Evolutionary conservation across 2,888 invertebrate genomes (phyloP).

Genomic region (Pheosia gnoma): DNA sequence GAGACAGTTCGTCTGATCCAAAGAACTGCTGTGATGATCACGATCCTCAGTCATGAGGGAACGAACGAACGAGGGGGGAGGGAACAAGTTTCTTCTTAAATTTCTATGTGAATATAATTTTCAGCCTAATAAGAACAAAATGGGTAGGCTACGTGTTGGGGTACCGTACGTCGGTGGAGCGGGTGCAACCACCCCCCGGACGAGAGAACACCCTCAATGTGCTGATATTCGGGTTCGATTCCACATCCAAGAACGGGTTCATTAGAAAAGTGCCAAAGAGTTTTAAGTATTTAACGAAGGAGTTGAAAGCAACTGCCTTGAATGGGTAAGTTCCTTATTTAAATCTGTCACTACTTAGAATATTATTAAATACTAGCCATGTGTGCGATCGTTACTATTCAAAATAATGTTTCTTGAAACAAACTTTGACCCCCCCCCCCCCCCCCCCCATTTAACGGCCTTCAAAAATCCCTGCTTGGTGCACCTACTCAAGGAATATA

Average conservation of each 20-base stretch:
- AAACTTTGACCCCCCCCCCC: too few relatives aligned
- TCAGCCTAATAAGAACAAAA: conserved; percentile 46
- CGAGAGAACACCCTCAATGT: conserved; percentile 82
- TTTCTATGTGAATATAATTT: conserved; percentile 8
- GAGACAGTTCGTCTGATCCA: too few relatives aligned
- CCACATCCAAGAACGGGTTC: conserved; percentile 92
- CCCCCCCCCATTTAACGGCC: too few relatives aligned
- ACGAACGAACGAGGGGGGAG: too few relatives aligned
- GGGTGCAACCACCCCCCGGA: conserved; percentile 27
- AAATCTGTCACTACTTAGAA: background rate
- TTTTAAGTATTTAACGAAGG: conserved; percentile 86
- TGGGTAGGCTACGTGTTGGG: conserved; percentile 65
- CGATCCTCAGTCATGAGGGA: too few relatives aligned
- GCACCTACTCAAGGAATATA: too few relatives aligned
- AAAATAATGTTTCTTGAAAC: too few relatives aligned
- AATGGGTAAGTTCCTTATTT: conserved; percentile 31
- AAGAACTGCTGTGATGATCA: too few relatives aligned
- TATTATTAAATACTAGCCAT: background rate
- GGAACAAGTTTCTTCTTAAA: too few relatives aligned
- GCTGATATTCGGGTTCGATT: conserved; percentile 95
- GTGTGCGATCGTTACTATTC: too few relatives aligned
- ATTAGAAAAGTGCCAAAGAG: conserved; percentile 91
- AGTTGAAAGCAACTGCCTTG: conserved; percentile 30
- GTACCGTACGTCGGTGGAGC: conserved; percentile 43
- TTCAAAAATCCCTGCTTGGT: too few relatives aligned